Percentiles rank a stretch among this genome's conserved stretches.
These are phyloP conservation scores for Silvanus unidentatus DNA, from an alignment of 2,888 invertebrate species.

Conservation along the genomic window DNA sequence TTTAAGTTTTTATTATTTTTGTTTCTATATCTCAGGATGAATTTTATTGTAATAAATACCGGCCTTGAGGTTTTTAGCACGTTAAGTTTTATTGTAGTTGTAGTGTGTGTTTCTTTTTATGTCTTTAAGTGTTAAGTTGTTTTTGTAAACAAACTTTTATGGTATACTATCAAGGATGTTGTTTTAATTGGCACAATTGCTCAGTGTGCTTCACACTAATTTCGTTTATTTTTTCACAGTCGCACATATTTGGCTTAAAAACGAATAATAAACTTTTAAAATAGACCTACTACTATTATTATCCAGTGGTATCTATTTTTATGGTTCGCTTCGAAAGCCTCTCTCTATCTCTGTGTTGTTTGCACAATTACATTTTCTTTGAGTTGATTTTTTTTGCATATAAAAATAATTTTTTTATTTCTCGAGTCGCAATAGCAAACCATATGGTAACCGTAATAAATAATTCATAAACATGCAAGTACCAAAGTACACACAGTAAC, in stretches of 20 bases:
- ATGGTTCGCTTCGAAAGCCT: too few relatives aligned
- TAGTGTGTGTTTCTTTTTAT: slow-evolving; percentile 17
- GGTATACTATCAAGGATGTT: slow-evolving; percentile 5
- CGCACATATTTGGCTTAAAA: too few relatives aligned
- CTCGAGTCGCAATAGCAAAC: background rate
- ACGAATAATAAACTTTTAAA: too few relatives aligned
- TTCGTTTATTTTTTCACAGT: too few relatives aligned
- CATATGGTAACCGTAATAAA: slow-evolving; percentile 1
- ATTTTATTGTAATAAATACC: slow-evolving; percentile 15
- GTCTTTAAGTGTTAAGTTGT: slow-evolving; percentile 14
- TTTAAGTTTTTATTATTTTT: background rate
- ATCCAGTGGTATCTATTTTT: too few relatives aligned
- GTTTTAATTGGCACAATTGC: slow-evolving; percentile 1
- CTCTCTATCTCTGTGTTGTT: too few relatives aligned
- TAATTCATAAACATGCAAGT: slow-evolving; percentile 2
- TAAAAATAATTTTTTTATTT: background rate
- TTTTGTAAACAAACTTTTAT: slow-evolving; percentile 20
- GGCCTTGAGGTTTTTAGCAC: slow-evolving; percentile 19
- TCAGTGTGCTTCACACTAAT: too few relatives aligned
- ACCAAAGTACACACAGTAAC: too few relatives aligned
- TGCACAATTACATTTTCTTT: too few relatives aligned
- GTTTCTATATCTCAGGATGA: slow-evolving; percentile 4
- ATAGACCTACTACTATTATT: too few relatives aligned
- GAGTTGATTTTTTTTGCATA: too few relatives aligned
- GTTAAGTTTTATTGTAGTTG: slow-evolving; percentile 6